Conservation (phyloP, 1,140 invertebrate genomes). For the Scaptomyza graminum region DNA sequence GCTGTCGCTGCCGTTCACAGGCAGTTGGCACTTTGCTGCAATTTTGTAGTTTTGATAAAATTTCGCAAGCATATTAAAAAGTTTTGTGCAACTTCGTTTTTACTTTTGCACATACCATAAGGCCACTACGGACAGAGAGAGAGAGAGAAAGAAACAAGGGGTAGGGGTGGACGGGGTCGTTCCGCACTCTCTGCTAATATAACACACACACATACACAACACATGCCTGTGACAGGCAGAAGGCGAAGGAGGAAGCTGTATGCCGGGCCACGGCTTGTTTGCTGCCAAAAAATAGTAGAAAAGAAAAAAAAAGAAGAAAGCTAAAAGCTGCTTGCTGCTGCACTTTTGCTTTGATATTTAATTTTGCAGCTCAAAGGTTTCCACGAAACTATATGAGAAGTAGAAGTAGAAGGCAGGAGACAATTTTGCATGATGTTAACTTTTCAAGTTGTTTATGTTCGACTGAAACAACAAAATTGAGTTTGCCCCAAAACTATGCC, state of each 20-base stretch:
- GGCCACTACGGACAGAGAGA: constrained; percentile 10
- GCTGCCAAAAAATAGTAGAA: constrained; percentile 58
- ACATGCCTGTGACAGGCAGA: constrained; percentile 72
- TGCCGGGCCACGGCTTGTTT: constrained; percentile 72
- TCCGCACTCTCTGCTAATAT: not conserved
- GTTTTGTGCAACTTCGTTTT: constrained; percentile 80
- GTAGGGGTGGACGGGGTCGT: constrained; percentile 5
- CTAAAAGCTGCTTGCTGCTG: constrained; percentile 48
- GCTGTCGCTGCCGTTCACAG: constrained; percentile 53
- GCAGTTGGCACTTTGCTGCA: constrained; percentile 81
- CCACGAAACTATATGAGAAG: constrained; percentile 44
- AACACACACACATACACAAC: constrained; percentile 26
- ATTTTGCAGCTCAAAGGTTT: constrained; percentile 76
- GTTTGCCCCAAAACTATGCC: constrained; percentile 23
- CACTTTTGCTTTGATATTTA: constrained; percentile 79
- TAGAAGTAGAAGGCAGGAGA: constrained; percentile 12
- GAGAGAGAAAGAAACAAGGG: too few relatives aligned
- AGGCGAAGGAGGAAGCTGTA: constrained; percentile 56
- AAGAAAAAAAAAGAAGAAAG: constrained; percentile 4
- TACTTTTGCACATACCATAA: constrained; percentile 77
- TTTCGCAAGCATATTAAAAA: constrained; percentile 83
- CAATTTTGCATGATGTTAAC: constrained; percentile 51
- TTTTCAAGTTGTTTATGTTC: constrained; percentile 62
- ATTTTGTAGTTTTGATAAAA: constrained; percentile 83
- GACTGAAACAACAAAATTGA: constrained; percentile 60